Percentiles rank a stretch among this genome's conserved stretches.
phyloP scores from a whole-genome alignment of 2,113 vertebrate genomes.

The Urocitellus parryii region DNA sequence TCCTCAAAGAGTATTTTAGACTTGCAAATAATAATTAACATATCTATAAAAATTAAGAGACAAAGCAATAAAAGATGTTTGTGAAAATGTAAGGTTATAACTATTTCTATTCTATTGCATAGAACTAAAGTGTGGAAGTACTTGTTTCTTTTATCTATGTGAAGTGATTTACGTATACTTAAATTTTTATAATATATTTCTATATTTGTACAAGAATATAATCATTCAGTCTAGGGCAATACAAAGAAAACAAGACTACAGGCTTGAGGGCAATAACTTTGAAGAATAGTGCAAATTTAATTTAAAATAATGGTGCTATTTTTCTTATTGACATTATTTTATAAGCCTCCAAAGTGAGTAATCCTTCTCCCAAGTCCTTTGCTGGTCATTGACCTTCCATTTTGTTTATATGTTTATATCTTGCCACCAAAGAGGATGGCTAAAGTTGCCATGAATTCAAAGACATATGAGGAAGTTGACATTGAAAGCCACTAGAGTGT shows the following conservation, averaged over 20 bases:
- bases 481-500: background rate
- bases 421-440: background rate
- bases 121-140: slow-evolving; percentile 8
- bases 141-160: slow-evolving; percentile 13
- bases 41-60: background rate
- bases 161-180: background rate
- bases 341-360: background rate
- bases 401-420: slow-evolving; percentile 30
- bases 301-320: slow-evolving; percentile 59
- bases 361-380: background rate
- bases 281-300: slow-evolving; percentile 63
- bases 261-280: slow-evolving; percentile 60
- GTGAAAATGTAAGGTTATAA: background rate
- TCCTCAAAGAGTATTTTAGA: background rate
- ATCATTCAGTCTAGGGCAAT: slow-evolving; percentile 32
- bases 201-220: slow-evolving; percentile 48
- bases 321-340: slow-evolving; percentile 63
- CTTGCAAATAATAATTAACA: background rate
- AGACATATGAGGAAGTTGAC: background rate
- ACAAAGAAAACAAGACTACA: slow-evolving; percentile 39
- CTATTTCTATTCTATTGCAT: background rate
- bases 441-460: background rate
- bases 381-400: background rate
- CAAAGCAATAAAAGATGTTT: background rate
- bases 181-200: slow-evolving; percentile 34